These are phyloP conservation scores for Thymelicus acteon DNA, from an alignment of 2,888 invertebrate species.

Conservation along the genomic window DNA sequence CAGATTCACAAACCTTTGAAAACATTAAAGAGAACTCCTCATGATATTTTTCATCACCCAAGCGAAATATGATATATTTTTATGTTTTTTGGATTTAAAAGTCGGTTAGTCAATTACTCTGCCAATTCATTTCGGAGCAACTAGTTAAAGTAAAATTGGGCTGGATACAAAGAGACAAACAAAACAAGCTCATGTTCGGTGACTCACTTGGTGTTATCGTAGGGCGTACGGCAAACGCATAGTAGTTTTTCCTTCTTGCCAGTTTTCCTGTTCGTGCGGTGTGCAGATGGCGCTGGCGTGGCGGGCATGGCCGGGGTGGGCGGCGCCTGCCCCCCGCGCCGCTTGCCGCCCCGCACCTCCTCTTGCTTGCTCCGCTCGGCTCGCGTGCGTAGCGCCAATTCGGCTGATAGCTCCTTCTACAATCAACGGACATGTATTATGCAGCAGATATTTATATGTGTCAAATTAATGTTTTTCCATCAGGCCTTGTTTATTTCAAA, in stretches of 20 bases:
- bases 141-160: no score
- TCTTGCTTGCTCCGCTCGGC: slow-evolving; percentile 89
- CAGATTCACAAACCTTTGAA: no score
- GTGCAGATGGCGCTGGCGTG: slow-evolving; percentile 52
- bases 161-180: no score
- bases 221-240: slow-evolving; percentile 96
- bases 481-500: no score
- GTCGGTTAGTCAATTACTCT: no score
- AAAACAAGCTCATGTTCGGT: background rate
- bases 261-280: slow-evolving; percentile 53
- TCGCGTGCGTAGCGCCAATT: slow-evolving; percentile 88
- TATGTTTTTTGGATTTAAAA: no score
- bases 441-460: no score
- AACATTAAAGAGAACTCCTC: no score
- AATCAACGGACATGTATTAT: slow-evolving; percentile 10
- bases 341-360: slow-evolving; percentile 85
- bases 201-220: slow-evolving; percentile 95
- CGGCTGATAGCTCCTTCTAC: slow-evolving; percentile 90
- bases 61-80: no score
- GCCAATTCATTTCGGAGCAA: no score
- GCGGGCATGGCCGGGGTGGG: slow-evolving; percentile 43
- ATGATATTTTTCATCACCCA: no score
- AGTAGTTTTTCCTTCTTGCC: slow-evolving; percentile 92
- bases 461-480: no score
- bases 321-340: slow-evolving; percentile 52